Base-by-base conservation (phyloP, 2,113 vertebrate genomes). In the Polypterus senegalus region DNA sequence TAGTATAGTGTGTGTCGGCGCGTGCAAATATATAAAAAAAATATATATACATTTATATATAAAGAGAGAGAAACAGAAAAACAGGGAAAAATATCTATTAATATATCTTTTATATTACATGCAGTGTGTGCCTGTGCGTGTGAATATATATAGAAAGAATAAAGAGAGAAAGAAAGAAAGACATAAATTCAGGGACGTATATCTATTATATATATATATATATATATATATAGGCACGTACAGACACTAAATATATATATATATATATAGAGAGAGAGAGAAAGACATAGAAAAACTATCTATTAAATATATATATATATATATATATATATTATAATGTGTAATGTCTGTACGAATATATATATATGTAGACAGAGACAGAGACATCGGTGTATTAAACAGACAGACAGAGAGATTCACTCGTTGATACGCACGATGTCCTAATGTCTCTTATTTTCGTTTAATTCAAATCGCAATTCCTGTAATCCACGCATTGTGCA, bases 321-420 rank as follows among this genome's bases (percentile, higher is more conserved):
- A n/a, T 4, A 53, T n/a, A 8, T 55, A 57, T 6, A 43, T 27
- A 27, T 27, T 27, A 27, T 27, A 27, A 27, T 27, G 27, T 27
- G 7, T 44, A 4, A 57, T 44, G 10, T 27, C 27, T 27, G 27
- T 27, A 2, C 27, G 27, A 27, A 27, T 27, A 27, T 27, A 27
- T 27, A 27, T 27, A 27, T 27, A 27, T 27, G 2, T 27, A 27
- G 27, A 27, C 4, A 57, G 4, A 57, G 8, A 44, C 43, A 44
- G 9, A 54, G 53, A 10, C 9, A 5, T 48, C 44, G 9, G 49
- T 59, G 9, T 3, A 67, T 72, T 60, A 69, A 66, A 62, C 10
- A 65, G 48, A 27, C 27, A 27, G 1, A 27, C 27, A 27, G 27
- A 27, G 27, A 27, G 27, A 27, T 27, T 1, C 2, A 27, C 2